These are phyloP conservation scores for Drosophila austrosaltans DNA, from an alignment of 2,888 invertebrate genomes.

Conservation along the genomic window DNA sequence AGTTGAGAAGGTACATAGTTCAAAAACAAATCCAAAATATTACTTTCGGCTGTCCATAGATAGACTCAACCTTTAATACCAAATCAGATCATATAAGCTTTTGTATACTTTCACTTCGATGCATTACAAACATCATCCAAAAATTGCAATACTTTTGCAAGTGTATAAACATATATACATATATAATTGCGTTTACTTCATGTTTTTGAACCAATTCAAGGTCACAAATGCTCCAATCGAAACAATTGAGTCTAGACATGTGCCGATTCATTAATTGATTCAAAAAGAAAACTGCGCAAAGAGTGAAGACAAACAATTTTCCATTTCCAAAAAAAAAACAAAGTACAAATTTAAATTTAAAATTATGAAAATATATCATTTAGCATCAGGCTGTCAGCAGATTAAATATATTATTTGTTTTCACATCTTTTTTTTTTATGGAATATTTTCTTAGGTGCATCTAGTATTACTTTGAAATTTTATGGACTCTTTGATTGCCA, in stretches of 20 bases:
- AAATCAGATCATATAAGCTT: too few relatives aligned
- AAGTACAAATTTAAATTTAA: not conserved
- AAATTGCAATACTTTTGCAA: slow-evolving; percentile 16
- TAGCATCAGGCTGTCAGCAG: not conserved
- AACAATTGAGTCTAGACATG: slow-evolving; percentile 30
- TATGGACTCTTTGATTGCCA: slow-evolving; percentile 19
- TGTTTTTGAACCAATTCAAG: slow-evolving; percentile 31
- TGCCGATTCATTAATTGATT: slow-evolving; percentile 17
- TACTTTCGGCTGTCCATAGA: too few relatives aligned
- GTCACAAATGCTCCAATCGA: slow-evolving; percentile 15
- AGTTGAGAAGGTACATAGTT: too few relatives aligned
- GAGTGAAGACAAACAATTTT: too few relatives aligned
- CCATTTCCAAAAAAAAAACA: too few relatives aligned
- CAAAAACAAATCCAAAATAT: too few relatives aligned
- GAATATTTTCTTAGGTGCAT: slow-evolving; percentile 13
- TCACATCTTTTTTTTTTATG: not conserved
- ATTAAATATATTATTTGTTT: not conserved
- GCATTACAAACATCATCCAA: not conserved
- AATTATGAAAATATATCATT: not conserved
- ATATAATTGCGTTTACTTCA: slow-evolving; percentile 25
- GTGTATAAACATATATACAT: not conserved
- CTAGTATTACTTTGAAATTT: slow-evolving; percentile 21
- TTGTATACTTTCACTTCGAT: not conserved
- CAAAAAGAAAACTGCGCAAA: slow-evolving; percentile 1
- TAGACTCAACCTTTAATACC: too few relatives aligned